Conservation (phyloP, 2,888 invertebrate species). For the Lasioglossum vierecki region DNA sequence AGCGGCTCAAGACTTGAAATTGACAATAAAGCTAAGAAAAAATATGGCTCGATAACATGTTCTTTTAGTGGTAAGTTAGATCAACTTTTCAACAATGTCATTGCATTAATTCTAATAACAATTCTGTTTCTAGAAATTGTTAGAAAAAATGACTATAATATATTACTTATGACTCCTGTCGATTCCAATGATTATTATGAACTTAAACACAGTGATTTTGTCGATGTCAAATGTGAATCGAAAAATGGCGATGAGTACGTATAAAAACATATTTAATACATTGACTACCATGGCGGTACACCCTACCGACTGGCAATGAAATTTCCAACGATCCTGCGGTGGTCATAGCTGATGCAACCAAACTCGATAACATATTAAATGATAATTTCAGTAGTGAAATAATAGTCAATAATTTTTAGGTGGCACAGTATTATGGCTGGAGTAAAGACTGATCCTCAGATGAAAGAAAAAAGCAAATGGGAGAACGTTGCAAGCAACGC, state of each 20-base stretch:
- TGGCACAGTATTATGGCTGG: slow-evolving; percentile 90
- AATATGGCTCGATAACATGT: slow-evolving; percentile 82
- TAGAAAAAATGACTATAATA: slow-evolving; percentile 87
- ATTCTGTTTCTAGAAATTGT: slow-evolving; percentile 86
- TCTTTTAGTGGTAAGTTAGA: slow-evolving; percentile 76
- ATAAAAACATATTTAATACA: not conserved
- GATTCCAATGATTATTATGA: slow-evolving; percentile 86
- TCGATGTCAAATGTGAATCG: slow-evolving; percentile 88
- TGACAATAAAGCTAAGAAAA: slow-evolving; percentile 84
- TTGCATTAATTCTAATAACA: not conserved
- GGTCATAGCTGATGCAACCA: too few relatives aligned
- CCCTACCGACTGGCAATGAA: not conserved
- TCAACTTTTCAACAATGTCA: not conserved
- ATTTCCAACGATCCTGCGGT: too few relatives aligned
- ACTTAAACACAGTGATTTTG: slow-evolving; percentile 89
- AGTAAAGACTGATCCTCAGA: slow-evolving; percentile 84
- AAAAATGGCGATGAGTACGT: slow-evolving; percentile 84
- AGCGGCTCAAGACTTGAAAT: slow-evolving; percentile 85
- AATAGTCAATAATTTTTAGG: slow-evolving; percentile 71
- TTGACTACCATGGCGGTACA: not conserved
- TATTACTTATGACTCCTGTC: slow-evolving; percentile 85
- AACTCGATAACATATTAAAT: not conserved
- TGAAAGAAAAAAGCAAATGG: slow-evolving; percentile 84
- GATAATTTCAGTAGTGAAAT: not conserved
- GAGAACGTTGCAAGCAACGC: slow-evolving; percentile 83